Percentiles rank a stretch among this genome's conserved stretches.
phyloP scores from a whole-genome alignment of 2,797 vertebrate species.

The Cetoscarus ocellatus region DNA sequence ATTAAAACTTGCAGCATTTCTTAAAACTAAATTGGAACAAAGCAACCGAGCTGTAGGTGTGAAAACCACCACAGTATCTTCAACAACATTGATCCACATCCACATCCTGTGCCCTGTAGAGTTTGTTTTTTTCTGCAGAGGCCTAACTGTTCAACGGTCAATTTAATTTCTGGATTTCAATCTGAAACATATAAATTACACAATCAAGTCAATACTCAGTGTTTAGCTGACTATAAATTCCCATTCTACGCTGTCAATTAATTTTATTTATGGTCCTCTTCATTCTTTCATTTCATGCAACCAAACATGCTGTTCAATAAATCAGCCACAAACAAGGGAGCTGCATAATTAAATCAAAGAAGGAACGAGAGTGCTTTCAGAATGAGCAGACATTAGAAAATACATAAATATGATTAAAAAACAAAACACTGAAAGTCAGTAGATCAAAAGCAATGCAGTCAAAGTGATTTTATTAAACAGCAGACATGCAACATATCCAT shows the following conservation, averaged over 20 bases:
- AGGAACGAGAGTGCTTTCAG: background rate
- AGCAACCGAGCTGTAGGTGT: no score
- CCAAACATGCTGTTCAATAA: constrained; percentile 1
- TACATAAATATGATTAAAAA: background rate
- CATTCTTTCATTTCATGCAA: constrained; percentile 7
- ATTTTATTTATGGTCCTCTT: constrained; percentile 5
- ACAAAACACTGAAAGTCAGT: constrained; percentile 2
- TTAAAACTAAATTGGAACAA: no score
- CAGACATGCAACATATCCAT: background rate
- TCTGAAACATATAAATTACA: background rate
- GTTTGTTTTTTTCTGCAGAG: background rate
- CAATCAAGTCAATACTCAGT: background rate
- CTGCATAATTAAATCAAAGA: background rate
- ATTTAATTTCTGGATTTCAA: background rate
- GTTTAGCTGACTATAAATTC: background rate
- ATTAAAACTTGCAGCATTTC: no score
- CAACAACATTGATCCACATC: no score
- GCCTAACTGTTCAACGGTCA: background rate
- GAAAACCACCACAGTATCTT: no score
- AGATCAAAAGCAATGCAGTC: constrained; percentile 8
- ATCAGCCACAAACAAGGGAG: background rate
- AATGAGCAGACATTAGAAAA: background rate
- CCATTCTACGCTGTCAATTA: constrained; percentile 1
- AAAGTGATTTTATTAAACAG: constrained; percentile 5
- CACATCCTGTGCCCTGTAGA: no score